phyloP scores from a whole-genome alignment of 2,888 invertebrate species.

The Patella caerulea region DNA sequence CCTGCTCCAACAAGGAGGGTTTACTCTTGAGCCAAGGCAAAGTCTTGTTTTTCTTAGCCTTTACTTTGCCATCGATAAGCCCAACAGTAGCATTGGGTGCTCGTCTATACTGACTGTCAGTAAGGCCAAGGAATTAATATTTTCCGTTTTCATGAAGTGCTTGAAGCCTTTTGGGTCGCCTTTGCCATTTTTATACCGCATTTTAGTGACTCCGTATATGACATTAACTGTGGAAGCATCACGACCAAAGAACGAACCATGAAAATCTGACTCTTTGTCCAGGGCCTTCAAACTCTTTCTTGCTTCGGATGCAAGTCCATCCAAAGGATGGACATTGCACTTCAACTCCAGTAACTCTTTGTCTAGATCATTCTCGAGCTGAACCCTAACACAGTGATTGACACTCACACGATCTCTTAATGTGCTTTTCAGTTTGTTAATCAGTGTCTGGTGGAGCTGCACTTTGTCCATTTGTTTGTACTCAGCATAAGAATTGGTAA shows the following conservation, averaged over 20 bases:
- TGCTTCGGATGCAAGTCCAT: not conserved
- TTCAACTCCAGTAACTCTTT: conserved; percentile 25
- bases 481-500: not conserved
- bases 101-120: not conserved
- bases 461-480: not conserved
- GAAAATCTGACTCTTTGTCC: not conserved
- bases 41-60: not conserved
- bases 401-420: conserved; percentile 28
- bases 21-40: not conserved
- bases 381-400: conserved; percentile 27
- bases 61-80: not conserved
- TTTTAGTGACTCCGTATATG: not conserved
- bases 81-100: not conserved
- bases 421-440: not conserved
- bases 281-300: not conserved
- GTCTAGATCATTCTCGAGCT: not conserved
- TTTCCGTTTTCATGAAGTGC: not conserved
- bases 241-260: not conserved
- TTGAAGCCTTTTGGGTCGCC: not conserved
- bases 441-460: not conserved
- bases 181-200: not conserved
- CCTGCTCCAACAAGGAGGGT: not conserved
- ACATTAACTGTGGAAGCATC: not conserved
- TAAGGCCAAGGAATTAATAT: not conserved
- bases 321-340: conserved; percentile 34